These are phyloP conservation scores for Phenganax subtilis DNA, from an alignment of 92 coral and sea anemone genomes.

Conservation along the genomic window DNA sequence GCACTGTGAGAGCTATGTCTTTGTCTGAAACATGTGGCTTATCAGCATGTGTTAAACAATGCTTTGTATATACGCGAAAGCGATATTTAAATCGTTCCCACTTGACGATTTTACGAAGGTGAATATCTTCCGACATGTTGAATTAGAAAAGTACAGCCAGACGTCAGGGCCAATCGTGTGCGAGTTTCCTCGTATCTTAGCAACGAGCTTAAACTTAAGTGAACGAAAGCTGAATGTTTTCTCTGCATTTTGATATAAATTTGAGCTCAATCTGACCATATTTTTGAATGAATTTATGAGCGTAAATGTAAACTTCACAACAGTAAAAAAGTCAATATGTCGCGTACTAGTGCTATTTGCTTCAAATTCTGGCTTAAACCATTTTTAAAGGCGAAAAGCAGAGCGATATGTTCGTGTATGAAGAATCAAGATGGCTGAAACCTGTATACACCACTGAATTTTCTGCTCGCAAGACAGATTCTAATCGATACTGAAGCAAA, in stretches of 20 bases:
- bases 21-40: too few species aligned
- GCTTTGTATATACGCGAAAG: too few species aligned
- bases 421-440: conserved; percentile 23
- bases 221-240: conserved; percentile 21
- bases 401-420: conserved; percentile 15
- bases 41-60: too few species aligned
- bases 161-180: conserved; percentile 18
- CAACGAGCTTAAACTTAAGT: not conserved
- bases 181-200: conserved; percentile 26
- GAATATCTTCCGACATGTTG: too few species aligned
- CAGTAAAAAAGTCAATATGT: conserved; percentile 12
- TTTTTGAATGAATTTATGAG: not conserved
- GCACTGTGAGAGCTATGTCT: too few species aligned
- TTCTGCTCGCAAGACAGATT: conserved; percentile 26
- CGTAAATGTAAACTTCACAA: conserved; percentile 13
- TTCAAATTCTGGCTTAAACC: conserved; percentile 6
- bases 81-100: too few species aligned
- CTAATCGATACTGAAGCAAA: not conserved
- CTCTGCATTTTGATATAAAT: not conserved
- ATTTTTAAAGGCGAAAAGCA: conserved; percentile 1
- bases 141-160: too few species aligned
- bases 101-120: too few species aligned
- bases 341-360: conserved; percentile 13
- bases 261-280: conserved; percentile 15
- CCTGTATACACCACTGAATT: not conserved